phyloP scores from a whole-genome alignment of 2,797 vertebrate species.

The Neopelma chrysocephalum region DNA sequence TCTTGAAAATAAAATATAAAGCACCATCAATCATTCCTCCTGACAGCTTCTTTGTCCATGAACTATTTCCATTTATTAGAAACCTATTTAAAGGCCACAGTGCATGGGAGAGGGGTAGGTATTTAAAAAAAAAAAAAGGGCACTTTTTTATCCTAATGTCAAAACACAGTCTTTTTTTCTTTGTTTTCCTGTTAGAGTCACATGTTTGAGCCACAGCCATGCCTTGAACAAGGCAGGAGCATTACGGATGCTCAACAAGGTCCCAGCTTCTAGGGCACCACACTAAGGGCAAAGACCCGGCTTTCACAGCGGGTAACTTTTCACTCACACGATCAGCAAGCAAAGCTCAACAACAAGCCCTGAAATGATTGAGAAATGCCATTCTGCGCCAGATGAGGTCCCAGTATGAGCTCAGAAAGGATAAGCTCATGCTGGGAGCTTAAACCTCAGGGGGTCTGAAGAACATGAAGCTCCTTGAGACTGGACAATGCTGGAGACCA shows the following conservation, averaged over 20 bases:
- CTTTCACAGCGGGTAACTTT: neutral
- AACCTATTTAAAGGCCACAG: neutral
- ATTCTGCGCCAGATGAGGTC: neutral
- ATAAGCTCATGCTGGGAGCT: neutral
- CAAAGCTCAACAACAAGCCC: neutral
- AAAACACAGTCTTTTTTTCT: neutral
- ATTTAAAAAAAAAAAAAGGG: neutral
- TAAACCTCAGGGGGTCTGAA: neutral
- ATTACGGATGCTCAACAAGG: neutral
- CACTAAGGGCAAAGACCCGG: neutral
- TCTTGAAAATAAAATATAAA: conserved; percentile 41
- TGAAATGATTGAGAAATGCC: neutral
- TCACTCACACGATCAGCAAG: neutral
- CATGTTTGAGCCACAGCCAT: neutral
- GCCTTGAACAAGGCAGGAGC: neutral
- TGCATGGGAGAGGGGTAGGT: neutral
- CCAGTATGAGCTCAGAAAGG: neutral
- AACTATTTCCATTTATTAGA: conserved; percentile 21
- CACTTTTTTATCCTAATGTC: neutral
- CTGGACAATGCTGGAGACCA: rapidly evolving
- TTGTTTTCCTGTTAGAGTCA: neutral
- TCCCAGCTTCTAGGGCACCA: neutral
- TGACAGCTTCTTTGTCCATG: neutral
- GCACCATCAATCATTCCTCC: neutral
- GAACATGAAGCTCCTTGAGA: neutral